A percentile compares a stretch with the other conserved stretches of the same genome.
phyloP scores from a whole-genome alignment of 2,888 invertebrate genomes.

The Pseudoips prasinana region DNA sequence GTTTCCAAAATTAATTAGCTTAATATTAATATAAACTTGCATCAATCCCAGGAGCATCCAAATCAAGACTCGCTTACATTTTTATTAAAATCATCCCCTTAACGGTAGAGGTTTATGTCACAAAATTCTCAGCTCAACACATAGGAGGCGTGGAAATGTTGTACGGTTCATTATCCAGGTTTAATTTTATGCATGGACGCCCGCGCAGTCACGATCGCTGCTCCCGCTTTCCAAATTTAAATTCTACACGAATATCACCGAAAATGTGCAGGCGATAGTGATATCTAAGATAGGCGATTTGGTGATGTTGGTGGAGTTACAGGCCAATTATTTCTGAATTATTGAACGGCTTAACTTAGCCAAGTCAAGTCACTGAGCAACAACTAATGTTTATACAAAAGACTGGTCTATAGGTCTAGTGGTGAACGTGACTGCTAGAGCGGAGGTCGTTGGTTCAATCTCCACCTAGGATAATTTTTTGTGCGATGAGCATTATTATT shows the following conservation, averaged over 20 bases:
- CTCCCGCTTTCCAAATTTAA: constrained; percentile 49
- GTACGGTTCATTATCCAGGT: constrained; percentile 73
- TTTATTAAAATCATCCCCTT: constrained; percentile 18
- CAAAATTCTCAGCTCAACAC: constrained; percentile 63
- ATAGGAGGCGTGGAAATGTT: constrained; percentile 43
- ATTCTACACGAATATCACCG: constrained; percentile 44
- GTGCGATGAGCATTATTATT: too few relatives aligned
- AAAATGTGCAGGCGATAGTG: constrained; percentile 30
- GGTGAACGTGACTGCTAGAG: too few relatives aligned
- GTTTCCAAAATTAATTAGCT: too few relatives aligned
- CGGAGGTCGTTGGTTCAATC: too few relatives aligned
- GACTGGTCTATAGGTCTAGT: too few relatives aligned
- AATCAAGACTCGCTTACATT: constrained; percentile 9
- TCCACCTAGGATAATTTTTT: too few relatives aligned
- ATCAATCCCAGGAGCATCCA: too few relatives aligned
- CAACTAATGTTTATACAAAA: too few relatives aligned
- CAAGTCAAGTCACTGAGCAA: too few relatives aligned
- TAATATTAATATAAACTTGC: too few relatives aligned
- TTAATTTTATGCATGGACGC: constrained; percentile 81
- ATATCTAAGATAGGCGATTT: constrained; percentile 1
- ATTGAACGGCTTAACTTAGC: too few relatives aligned
- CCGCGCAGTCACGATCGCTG: constrained; percentile 54
- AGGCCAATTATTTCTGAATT: too few relatives aligned
- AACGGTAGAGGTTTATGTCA: constrained; percentile 42
- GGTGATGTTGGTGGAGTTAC: neutral